Evolutionary conservation across 2,888 invertebrate genomes (phyloP), one percentile per base, ranked within the genome.

Genomic region (Harpalus rubripes): DNA sequence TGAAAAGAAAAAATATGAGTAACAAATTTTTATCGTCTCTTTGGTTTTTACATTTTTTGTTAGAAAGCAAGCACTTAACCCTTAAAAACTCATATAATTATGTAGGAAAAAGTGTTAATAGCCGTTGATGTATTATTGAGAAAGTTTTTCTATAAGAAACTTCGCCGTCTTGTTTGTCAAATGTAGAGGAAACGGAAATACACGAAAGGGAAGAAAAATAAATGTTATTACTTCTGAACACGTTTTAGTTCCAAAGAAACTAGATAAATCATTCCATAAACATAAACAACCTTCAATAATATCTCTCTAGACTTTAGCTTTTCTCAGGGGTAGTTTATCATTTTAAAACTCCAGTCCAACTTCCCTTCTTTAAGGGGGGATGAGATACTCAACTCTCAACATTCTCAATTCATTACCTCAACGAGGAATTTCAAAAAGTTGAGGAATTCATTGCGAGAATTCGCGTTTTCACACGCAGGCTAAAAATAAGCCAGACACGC

Each of bases 231-330:
- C 68, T 68, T 68, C 32, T 32, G 68, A 68, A 68, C 68, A 68
- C 68, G 68, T 68, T 68, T 68, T 68, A 68, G 32, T 68, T 68
- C 63, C 18, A 68, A 68, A 68, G 68, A 68, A 68, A 68, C 39
- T 12, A 32, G 68, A 68, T 68, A 68, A 68, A 68, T 68, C 68
- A 32, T 68, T 15, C 39, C 39, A 68, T 68, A 68, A 68, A 68
- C 68, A 68, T 68, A 68, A 68, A 68, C 68, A 68, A 68, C 39
- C 68, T 68, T 68, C 68, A 68, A 68, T 68, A 68, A 68, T 68
- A 39, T 68, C 68, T 68, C 26, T 63, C 68, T 32, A 68, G 32
- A 68, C 39, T 68, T 39, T 63, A 8, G 63, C 26, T 26, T 39
- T 39, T 68, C 39, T 68, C 68, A 7, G 39, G n/a, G 6, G 68